Evolutionary conservation across 2,888 invertebrate species (phyloP).

Genomic region (Helicoverpa assulta): DNA sequence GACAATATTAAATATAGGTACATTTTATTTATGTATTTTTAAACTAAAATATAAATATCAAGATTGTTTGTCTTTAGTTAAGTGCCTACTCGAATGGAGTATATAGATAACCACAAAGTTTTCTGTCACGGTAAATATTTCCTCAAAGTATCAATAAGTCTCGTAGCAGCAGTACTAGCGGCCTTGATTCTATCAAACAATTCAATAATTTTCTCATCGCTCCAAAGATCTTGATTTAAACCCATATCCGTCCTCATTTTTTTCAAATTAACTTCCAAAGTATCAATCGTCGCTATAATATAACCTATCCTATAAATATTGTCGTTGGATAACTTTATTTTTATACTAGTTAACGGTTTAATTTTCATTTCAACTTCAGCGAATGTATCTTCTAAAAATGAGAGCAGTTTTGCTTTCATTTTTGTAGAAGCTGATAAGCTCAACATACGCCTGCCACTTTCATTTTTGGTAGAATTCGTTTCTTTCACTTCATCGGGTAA

Average conservation of each 20-base stretch:
- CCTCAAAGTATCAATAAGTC: conserved; percentile 63
- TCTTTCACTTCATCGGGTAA: background rate
- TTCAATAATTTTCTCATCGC: conserved; percentile 66
- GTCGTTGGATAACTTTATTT: conserved; percentile 57
- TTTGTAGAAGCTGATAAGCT: background rate
- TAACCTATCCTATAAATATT: conserved; percentile 72
- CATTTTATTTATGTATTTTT: no score
- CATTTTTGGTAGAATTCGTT: conserved; percentile 17
- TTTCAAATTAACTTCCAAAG: conserved; percentile 65
- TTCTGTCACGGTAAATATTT: conserved; percentile 35
- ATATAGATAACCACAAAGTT: background rate
- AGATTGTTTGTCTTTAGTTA: no score
- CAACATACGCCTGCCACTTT: conserved; percentile 33
- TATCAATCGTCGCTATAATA: conserved; percentile 73
- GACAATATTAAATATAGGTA: no score
- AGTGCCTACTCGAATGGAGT: no score
- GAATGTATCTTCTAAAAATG: conserved; percentile 66
- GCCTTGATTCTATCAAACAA: conserved; percentile 70
- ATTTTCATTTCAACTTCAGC: conserved; percentile 67
- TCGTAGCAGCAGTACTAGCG: conserved; percentile 59
- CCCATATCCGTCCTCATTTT: conserved; percentile 66
- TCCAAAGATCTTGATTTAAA: conserved; percentile 58
- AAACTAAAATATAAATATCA: no score
- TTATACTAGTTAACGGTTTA: conserved; percentile 57
- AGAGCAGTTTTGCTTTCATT: conserved; percentile 67